Conservation (phyloP, 92 coral and sea anemone species). For the Paramuricea clavata region DNA sequence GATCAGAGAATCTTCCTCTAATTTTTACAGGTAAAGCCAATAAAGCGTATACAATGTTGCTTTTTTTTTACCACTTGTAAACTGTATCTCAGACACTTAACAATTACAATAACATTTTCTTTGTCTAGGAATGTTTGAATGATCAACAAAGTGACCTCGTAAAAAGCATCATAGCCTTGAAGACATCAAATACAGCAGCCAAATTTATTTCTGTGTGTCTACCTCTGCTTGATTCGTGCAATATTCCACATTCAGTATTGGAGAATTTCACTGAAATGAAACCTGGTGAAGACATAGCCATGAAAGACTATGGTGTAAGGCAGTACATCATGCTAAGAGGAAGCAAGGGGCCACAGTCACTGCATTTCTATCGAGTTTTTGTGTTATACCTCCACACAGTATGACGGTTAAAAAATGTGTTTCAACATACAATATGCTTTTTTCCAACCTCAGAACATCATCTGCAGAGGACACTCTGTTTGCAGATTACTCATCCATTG, state of each 20-base stretch:
- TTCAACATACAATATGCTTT: slow-evolving; percentile 32
- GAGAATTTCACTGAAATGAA: not conserved
- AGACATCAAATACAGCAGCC: not conserved
- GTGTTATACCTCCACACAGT: slow-evolving; percentile 24
- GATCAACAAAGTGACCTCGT: slow-evolving; percentile 21
- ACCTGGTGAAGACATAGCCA: not conserved
- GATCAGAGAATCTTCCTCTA: not conserved
- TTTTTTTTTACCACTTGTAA: not conserved
- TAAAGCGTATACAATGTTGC: too few relatives aligned
- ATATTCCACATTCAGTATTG: not conserved
- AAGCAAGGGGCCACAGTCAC: slow-evolving; percentile 2
- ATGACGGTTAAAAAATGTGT: slow-evolving; percentile 26
- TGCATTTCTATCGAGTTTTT: not conserved
- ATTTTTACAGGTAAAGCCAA: not conserved
- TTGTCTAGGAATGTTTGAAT: not conserved
- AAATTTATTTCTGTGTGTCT: not conserved
- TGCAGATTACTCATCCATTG: slow-evolving; percentile 7
- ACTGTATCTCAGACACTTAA: not conserved
- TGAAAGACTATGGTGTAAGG: not conserved
- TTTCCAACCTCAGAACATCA: slow-evolving; percentile 8
- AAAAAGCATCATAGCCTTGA: not conserved
- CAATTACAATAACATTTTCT: not conserved
- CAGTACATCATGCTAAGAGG: not conserved
- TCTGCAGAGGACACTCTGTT: slow-evolving; percentile 1
- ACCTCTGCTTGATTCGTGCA: not conserved